Conservation (phyloP, 1,140 invertebrate species). For the Nebria ingens region DNA sequence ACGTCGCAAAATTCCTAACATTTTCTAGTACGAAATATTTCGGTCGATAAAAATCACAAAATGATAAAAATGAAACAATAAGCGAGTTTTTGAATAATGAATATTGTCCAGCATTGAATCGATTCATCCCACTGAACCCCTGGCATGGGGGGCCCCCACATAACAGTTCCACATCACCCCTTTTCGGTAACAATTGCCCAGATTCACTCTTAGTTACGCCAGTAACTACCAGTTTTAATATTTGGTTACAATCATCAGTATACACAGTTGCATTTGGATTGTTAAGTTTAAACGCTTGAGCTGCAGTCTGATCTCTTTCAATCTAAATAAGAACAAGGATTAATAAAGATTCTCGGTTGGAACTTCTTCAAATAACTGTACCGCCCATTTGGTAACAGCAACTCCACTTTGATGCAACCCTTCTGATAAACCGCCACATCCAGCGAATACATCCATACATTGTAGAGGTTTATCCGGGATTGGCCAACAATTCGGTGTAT, state of each 20-base stretch:
- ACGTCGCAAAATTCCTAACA: conserved; percentile 75
- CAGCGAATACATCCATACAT: conserved; percentile 79
- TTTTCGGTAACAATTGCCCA: conserved; percentile 58
- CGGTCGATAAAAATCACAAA: conserved; percentile 70
- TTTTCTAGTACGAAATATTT: conserved; percentile 79
- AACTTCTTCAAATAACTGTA: conserved; percentile 17
- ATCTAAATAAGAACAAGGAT: conserved; percentile 34
- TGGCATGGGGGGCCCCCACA: conserved; percentile 88
- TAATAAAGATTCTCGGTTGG: not conserved
- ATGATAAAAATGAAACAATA: conserved; percentile 74
- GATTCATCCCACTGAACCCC: conserved; percentile 84
- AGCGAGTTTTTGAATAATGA: conserved; percentile 83
- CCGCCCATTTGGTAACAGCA: conserved; percentile 62
- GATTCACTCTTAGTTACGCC: conserved; percentile 36
- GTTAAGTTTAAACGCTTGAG: conserved; percentile 70
- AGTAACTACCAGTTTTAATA: conserved; percentile 55
- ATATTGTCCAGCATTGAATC: conserved; percentile 79
- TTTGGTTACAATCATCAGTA: conserved; percentile 67
- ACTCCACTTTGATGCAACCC: conserved; percentile 63
- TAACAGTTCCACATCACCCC: conserved; percentile 73
- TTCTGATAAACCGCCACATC: conserved; percentile 69
- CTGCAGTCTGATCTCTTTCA: conserved; percentile 67
- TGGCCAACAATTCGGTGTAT: conserved; percentile 28
- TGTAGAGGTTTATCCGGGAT: conserved; percentile 41
- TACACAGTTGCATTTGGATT: conserved; percentile 66